phyloP scores from a whole-genome alignment of 2,797 vertebrate species.

The Channa striata region DNA sequence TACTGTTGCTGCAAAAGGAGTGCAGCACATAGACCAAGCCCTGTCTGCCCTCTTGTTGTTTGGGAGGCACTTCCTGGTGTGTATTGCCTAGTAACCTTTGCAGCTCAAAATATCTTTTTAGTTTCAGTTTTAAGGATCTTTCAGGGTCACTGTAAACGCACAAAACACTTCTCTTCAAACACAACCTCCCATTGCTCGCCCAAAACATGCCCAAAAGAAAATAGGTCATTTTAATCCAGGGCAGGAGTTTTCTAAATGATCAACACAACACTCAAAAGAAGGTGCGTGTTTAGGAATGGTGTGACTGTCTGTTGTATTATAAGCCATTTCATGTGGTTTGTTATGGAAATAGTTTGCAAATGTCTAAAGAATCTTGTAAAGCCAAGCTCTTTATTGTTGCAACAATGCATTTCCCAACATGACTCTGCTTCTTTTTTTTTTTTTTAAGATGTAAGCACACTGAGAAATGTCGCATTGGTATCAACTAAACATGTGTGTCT shows the following conservation, averaged over 20 bases:
- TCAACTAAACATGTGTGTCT: neutral
- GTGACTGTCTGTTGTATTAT: slow-evolving; percentile 35
- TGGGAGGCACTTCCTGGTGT: slow-evolving; percentile 46
- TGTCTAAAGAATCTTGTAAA: neutral
- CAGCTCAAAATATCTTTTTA: slow-evolving; percentile 9
- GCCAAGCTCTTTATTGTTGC: neutral
- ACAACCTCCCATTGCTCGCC: slow-evolving; percentile 15
- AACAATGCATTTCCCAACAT: neutral
- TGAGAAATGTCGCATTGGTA: neutral
- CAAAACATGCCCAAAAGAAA: slow-evolving; percentile 31
- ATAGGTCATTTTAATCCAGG: slow-evolving; percentile 44
- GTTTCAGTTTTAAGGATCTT: slow-evolving; percentile 26
- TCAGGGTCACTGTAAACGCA: slow-evolving; percentile 1
- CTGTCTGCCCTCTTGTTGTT: slow-evolving; percentile 13
- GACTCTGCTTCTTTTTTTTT: slow-evolving; percentile 18
- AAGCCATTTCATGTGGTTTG: slow-evolving; percentile 17
- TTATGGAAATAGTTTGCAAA: neutral
- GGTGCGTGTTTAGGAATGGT: slow-evolving; percentile 49
- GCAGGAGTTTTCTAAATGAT: slow-evolving; percentile 36
- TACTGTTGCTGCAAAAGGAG: slow-evolving; percentile 6
- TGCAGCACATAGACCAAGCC: slow-evolving; percentile 20
- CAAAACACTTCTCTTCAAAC: slow-evolving; percentile 14
- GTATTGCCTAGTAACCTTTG: slow-evolving; percentile 12
- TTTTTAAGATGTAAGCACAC: slow-evolving; percentile 4
- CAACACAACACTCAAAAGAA: slow-evolving; percentile 20